Evolutionary conservation across 1,140 invertebrate species (phyloP).

Genomic region (Meteorus sp.): DNA sequence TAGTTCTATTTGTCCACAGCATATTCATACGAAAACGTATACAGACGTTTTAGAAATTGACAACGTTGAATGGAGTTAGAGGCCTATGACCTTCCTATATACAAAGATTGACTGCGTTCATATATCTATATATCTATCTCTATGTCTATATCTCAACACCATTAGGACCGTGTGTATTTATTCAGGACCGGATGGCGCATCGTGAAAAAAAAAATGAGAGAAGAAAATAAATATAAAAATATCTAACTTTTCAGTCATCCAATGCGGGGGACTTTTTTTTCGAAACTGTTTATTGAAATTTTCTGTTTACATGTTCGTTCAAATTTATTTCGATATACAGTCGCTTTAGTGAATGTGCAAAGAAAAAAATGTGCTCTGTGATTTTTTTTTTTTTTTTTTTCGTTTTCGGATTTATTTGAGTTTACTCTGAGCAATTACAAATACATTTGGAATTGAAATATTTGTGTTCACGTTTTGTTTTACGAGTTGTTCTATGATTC

Average conservation of each 20-base stretch:
- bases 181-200: conserved; percentile 22
- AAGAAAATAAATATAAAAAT: neutral
- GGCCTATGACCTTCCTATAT: neutral
- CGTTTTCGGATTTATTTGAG: too few relatives aligned
- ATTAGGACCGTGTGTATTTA: conserved; percentile 23
- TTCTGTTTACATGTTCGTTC: neutral
- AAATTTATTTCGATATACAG: neutral
- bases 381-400: too few relatives aligned
- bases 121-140: neutral
- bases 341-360: too few relatives aligned
- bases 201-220: neutral
- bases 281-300: conserved; percentile 1
- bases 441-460: too few relatives aligned
- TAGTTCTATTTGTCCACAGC: conserved; percentile 29
- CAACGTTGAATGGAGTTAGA: neutral
- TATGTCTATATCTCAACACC: conserved; percentile 14
- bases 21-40: conserved; percentile 33
- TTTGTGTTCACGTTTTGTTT: too few relatives aligned
- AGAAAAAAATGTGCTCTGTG: too few relatives aligned
- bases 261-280: conserved; percentile 13
- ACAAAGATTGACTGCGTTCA: neutral
- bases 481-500: too few relatives aligned
- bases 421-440: too few relatives aligned
- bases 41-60: too few relatives aligned
- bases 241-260: neutral